These are phyloP conservation scores for Drosophila tropicalis DNA, from an alignment of 1,140 invertebrate genomes.

Conservation along the genomic window DNA sequence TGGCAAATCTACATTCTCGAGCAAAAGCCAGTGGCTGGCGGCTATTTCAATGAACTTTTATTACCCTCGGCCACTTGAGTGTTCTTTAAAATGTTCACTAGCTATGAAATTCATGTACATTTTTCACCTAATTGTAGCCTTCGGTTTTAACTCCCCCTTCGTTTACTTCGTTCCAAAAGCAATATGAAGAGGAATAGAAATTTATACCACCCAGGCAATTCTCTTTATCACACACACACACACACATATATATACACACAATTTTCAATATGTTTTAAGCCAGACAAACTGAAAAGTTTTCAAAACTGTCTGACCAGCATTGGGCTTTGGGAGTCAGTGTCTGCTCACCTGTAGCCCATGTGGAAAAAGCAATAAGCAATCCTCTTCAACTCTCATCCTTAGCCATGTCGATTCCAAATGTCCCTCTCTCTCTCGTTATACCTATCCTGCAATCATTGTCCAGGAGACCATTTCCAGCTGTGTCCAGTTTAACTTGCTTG, in stretches of 20 bases:
- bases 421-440: not conserved
- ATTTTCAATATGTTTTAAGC: slow-evolving; percentile 27
- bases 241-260: not conserved
- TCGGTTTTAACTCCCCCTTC: not conserved
- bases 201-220: no score
- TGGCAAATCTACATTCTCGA: slow-evolving; percentile 3
- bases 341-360: slow-evolving; percentile 38
- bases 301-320: slow-evolving; percentile 39
- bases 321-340: no score
- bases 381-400: not conserved
- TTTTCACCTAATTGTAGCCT: slow-evolving; percentile 18
- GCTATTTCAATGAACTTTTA: slow-evolving; percentile 19
- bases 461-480: slow-evolving; percentile 1
- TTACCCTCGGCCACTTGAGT: slow-evolving; percentile 12
- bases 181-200: no score
- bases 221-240: not conserved
- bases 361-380: slow-evolving; percentile 36
- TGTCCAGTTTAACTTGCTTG: slow-evolving; percentile 5
- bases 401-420: not conserved
- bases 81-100: slow-evolving; percentile 13
- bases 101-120: slow-evolving; percentile 10
- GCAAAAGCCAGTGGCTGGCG: slow-evolving; percentile 2
- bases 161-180: not conserved
- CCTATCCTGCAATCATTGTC: not conserved
- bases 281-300: slow-evolving; percentile 42